Evolutionary conservation across 2,888 invertebrate species (phyloP).

Genomic region (Smittia sp.): DNA sequence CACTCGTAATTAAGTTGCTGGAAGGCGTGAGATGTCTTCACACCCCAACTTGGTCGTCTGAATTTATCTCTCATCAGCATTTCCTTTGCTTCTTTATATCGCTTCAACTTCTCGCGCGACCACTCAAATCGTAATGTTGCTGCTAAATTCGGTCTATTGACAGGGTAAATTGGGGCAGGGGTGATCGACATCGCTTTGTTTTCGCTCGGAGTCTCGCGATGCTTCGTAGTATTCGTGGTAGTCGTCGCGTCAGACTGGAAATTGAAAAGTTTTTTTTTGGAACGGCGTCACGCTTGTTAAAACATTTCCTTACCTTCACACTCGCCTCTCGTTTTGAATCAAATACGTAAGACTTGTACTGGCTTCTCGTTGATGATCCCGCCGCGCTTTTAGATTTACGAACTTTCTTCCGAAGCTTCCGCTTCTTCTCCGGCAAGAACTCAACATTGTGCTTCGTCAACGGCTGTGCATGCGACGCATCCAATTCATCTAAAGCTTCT

Average conservation of each 20-base stretch:
- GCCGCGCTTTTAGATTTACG: conserved; percentile 25
- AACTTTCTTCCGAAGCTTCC: conserved; percentile 16
- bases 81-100: conserved; percentile 48
- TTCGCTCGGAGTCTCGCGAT: conserved; percentile 42
- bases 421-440: neutral
- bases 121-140: conserved; percentile 52
- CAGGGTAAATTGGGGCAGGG: conserved; percentile 51
- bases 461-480: neutral
- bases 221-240: conserved; percentile 44
- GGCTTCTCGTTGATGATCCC: neutral
- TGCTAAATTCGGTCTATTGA: conserved; percentile 52
- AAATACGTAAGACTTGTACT: conserved; percentile 26
- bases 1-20: conserved; percentile 51
- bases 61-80: conserved; percentile 43
- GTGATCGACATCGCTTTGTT: conserved; percentile 43
- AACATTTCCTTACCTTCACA: conserved; percentile 22
- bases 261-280: neutral
- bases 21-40: conserved; percentile 53
- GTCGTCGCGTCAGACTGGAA: conserved; percentile 40
- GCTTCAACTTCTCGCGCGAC: conserved; percentile 49
- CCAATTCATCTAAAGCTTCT: conserved; percentile 27
- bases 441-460: conserved; percentile 26
- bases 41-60: conserved; percentile 51
- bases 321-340: conserved; percentile 32
- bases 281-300: neutral